These are phyloP conservation scores for Drosophila kikkawai DNA, from an alignment of 1,140 invertebrate genomes.

Conservation along the genomic window DNA sequence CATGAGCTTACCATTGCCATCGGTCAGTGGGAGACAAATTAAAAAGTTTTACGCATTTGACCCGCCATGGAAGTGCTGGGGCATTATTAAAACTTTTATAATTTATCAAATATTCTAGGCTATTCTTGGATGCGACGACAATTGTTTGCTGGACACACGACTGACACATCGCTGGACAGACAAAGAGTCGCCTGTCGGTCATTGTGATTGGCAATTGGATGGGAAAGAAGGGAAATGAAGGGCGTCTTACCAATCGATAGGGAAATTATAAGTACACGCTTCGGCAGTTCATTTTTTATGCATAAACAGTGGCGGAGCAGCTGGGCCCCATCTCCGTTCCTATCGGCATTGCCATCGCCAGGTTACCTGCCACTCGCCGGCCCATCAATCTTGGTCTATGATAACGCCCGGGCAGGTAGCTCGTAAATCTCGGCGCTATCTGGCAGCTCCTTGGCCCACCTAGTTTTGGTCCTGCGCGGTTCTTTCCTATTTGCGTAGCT, in stretches of 20 bases:
- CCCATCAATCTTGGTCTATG: constrained; percentile 77
- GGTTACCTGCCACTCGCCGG: constrained; percentile 58
- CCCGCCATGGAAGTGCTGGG: constrained; percentile 42
- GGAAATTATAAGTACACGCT: constrained; percentile 63
- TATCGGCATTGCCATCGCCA: constrained; percentile 3
- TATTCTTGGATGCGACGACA: constrained; percentile 24
- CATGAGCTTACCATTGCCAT: constrained; percentile 38
- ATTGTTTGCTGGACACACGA: constrained; percentile 59
- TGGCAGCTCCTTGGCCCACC: constrained; percentile 33
- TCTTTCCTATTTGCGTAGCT: constrained; percentile 74
- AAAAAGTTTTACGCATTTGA: constrained; percentile 65
- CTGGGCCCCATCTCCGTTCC: constrained; percentile 9
- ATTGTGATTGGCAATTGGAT: constrained; percentile 47
- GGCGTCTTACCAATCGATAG: constrained; percentile 44
- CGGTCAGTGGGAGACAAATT: constrained; percentile 67
- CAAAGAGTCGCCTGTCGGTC: constrained; percentile 25
- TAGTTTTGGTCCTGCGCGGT: constrained; percentile 42
- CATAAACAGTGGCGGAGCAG: constrained; percentile 58
- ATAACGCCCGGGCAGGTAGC: constrained; percentile 75
- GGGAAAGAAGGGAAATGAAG: constrained; percentile 9
- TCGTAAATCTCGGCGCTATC: constrained; percentile 79
- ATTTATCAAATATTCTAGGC: constrained; percentile 74
- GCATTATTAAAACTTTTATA: constrained; percentile 78
- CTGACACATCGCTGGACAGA: constrained; percentile 45
- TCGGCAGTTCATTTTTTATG: constrained; percentile 70